phyloP scores from a whole-genome alignment of 2,113 vertebrate species.

The Oncorhynchus kisutch region DNA sequence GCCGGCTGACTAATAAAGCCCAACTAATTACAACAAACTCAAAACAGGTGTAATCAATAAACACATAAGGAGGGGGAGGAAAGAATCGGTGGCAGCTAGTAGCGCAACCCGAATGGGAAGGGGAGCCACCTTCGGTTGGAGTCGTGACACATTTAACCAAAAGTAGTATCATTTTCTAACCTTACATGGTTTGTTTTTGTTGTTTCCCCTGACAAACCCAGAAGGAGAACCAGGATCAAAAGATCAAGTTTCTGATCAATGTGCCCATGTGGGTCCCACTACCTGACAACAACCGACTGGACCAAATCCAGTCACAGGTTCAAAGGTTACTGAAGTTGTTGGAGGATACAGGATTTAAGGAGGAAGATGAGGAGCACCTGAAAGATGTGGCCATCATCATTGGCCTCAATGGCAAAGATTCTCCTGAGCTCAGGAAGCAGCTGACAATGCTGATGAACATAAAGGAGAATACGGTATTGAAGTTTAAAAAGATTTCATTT shows the following conservation, averaged over 20 bases:
- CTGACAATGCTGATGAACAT: background rate
- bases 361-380: background rate
- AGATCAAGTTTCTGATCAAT: background rate
- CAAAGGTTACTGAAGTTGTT: background rate
- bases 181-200: too few relatives aligned
- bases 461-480: background rate
- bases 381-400: background rate
- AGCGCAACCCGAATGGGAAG: too few relatives aligned
- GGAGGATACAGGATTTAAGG: background rate
- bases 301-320: background rate
- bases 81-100: too few relatives aligned
- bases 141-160: too few relatives aligned
- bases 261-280: background rate
- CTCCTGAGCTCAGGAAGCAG: background rate
- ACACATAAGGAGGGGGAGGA: too few relatives aligned
- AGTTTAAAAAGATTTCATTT: background rate
- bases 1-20: too few relatives aligned
- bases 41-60: too few relatives aligned
- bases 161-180: too few relatives aligned
- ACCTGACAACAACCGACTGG: background rate
- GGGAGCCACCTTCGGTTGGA: too few relatives aligned
- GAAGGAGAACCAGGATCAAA: background rate
- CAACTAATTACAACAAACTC: too few relatives aligned
- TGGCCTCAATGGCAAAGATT: background rate
- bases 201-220: too few relatives aligned